Conservation (phyloP, 2,888 invertebrate genomes). For the Nebria salina region DNA sequence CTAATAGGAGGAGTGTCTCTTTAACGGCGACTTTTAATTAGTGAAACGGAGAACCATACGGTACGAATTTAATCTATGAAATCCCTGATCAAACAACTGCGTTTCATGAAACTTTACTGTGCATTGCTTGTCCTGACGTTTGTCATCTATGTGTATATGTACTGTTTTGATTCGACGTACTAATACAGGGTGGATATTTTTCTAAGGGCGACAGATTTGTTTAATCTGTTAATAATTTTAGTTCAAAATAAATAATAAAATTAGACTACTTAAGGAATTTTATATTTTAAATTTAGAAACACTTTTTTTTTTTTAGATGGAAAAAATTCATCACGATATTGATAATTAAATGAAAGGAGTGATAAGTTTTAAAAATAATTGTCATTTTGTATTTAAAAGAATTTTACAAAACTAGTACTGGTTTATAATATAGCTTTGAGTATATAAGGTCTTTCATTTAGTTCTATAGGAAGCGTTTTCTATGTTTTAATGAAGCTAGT, state of each 20-base stretch:
- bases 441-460: not conserved
- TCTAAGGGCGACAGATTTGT: too few relatives aligned
- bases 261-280: too few relatives aligned
- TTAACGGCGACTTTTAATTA: conserved; percentile 17
- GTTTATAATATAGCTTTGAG: too few relatives aligned
- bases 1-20: not conserved
- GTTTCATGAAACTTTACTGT: not conserved
- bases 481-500: not conserved
- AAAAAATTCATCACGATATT: too few relatives aligned
- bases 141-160: not conserved
- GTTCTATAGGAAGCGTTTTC: not conserved
- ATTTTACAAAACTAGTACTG: too few relatives aligned
- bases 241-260: too few relatives aligned
- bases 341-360: too few relatives aligned
- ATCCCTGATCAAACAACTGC: conserved; percentile 23
- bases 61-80: conserved; percentile 21
- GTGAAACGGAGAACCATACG: conserved; percentile 6
- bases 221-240: too few relatives aligned
- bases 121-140: not conserved
- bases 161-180: not conserved
- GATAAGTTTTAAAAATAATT: too few relatives aligned
- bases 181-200: not conserved
- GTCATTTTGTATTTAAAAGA: too few relatives aligned
- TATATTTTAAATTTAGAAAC: too few relatives aligned
- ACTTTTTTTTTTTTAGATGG: too few relatives aligned